Evolutionary conservation across 1,140 invertebrate genomes (phyloP).

Genomic region (Drosophila bocqueti): DNA sequence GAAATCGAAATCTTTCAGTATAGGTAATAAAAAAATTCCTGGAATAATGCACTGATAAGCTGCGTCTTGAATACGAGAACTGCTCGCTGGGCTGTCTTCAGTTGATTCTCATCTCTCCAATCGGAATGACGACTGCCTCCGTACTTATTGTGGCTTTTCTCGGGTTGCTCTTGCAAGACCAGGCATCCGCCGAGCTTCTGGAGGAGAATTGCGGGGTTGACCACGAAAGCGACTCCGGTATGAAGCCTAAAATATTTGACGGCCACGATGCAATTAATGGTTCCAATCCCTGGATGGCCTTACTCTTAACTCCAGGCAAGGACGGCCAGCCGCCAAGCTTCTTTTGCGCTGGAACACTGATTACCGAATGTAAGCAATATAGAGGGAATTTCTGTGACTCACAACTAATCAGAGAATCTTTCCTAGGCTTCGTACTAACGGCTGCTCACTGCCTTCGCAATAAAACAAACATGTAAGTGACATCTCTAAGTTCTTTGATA

Average conservation of each 20-base stretch:
- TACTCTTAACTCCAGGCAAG: background rate
- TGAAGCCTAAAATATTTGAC: accelerated
- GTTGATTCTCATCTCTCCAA: constrained; percentile 2
- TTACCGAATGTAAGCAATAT: background rate
- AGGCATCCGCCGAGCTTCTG: background rate
- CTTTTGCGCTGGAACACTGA: constrained; percentile 5
- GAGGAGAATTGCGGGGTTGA: background rate
- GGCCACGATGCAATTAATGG: background rate
- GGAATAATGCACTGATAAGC: background rate
- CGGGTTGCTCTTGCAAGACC: background rate
- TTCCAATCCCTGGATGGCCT: constrained; percentile 10
- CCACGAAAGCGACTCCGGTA: accelerated
- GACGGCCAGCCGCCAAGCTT: background rate
- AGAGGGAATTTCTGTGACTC: background rate
- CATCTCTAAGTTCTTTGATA: background rate
- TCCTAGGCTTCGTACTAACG: constrained; percentile 17
- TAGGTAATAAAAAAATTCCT: background rate
- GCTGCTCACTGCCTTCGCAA: constrained; percentile 3
- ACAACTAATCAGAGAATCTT: background rate
- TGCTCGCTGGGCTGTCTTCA: background rate
- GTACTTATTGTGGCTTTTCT: background rate
- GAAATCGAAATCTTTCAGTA: background rate
- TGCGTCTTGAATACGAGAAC: background rate
- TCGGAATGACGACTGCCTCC: background rate
- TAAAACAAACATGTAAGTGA: constrained; percentile 1